These are phyloP conservation scores for Istiophorus platypterus DNA, from an alignment of 2,113 vertebrate species.

Conservation along the genomic window DNA sequence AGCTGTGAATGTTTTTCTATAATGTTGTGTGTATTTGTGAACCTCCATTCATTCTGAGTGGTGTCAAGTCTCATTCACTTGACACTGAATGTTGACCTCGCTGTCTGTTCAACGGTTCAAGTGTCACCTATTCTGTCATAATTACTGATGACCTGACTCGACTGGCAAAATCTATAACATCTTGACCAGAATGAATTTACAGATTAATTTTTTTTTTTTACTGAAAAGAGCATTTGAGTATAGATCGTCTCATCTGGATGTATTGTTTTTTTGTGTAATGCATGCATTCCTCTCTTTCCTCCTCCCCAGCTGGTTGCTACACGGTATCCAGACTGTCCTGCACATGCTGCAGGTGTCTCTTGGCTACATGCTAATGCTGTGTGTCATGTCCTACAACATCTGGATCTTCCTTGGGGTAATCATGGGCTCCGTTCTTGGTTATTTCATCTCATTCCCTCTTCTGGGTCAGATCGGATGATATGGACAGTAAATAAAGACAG, in stretches of 20 bases:
- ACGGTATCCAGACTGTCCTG: slow-evolving; percentile 85
- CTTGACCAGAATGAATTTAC: neutral
- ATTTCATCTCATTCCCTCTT: slow-evolving; percentile 91
- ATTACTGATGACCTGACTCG: neutral
- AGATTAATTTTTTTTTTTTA: neutral
- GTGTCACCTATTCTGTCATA: neutral
- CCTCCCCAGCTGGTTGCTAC: slow-evolving; percentile 79
- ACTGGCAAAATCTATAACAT: neutral
- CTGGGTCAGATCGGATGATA: slow-evolving; percentile 64
- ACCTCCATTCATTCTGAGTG: neutral
- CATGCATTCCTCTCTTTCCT: neutral
- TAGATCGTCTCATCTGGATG: neutral
- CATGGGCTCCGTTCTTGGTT: slow-evolving; percentile 87
- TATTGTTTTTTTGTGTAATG: neutral
- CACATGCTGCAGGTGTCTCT: slow-evolving; percentile 91
- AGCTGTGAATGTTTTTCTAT: neutral
- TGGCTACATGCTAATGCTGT: slow-evolving; percentile 95
- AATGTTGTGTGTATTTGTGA: neutral
- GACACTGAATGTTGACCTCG: neutral
- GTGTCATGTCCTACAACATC: slow-evolving; percentile 96
- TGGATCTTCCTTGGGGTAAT: slow-evolving; percentile 95
- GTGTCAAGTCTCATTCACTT: neutral
- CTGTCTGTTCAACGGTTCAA: neutral
- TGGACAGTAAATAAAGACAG: neutral
- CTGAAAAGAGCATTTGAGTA: neutral